These are phyloP conservation scores for Eretmochelys imbricata DNA, from an alignment of 2,113 vertebrate species.

Conservation along the genomic window DNA sequence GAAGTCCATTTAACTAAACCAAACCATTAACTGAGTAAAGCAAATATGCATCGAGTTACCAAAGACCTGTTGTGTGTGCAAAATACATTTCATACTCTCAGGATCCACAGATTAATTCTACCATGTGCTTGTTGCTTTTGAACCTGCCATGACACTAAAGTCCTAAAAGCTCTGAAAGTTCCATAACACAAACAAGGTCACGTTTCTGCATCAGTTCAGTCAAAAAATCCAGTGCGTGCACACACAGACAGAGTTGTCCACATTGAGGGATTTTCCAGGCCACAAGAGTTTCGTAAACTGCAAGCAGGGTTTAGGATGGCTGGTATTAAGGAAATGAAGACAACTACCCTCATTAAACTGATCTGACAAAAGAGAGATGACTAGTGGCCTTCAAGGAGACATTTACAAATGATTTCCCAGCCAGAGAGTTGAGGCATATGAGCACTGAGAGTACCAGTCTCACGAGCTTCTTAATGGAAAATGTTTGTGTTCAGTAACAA, in stretches of 20 bases:
- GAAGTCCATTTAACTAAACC: not conserved
- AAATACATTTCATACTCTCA: not conserved
- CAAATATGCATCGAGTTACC: not conserved
- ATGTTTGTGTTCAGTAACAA: slow-evolving; percentile 42
- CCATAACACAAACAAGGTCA: not conserved
- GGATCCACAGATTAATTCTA: not conserved
- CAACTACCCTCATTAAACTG: slow-evolving; percentile 65
- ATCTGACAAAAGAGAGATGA: slow-evolving; percentile 54
- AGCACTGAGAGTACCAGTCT: not conserved
- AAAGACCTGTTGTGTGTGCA: not conserved
- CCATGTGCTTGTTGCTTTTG: not conserved
- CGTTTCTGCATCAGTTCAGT: not conserved
- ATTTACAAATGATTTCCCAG: slow-evolving; percentile 58
- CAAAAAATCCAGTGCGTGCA: rapidly evolving
- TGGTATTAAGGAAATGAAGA: slow-evolving; percentile 8
- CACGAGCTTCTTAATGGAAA: not conserved
- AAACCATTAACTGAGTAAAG: not conserved
- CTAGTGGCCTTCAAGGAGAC: slow-evolving; percentile 52
- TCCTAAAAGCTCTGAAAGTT: not conserved
- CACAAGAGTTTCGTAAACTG: not conserved
- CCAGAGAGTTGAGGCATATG: slow-evolving; percentile 1
- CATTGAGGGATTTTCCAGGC: slow-evolving; percentile 35
- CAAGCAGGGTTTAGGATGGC: not conserved
- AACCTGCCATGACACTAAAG: not conserved
- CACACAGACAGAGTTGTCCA: not conserved